A percentile compares a stretch with the other conserved stretches of the same genome.
phyloP scores from a whole-genome alignment of 2,113 vertebrate genomes.

The Embiotoca jacksoni region DNA sequence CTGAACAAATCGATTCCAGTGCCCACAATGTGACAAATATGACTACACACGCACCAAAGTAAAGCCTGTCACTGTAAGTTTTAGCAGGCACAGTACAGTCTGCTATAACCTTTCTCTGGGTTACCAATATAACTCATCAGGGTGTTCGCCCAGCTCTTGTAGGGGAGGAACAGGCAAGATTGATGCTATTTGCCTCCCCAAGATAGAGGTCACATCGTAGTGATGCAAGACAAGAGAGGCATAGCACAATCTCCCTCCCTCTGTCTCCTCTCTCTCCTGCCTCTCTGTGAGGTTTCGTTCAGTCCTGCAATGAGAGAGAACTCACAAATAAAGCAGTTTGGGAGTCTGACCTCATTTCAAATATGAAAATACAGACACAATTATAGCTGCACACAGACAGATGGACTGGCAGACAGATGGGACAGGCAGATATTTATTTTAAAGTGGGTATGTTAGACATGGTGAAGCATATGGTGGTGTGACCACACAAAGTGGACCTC shows the following conservation, averaged over 20 bases:
- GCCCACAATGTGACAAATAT: neutral
- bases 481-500: constrained; percentile 8
- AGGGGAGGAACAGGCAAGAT: constrained; percentile 37
- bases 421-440: constrained; percentile 42
- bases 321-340: constrained; percentile 40
- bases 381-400: constrained; percentile 56
- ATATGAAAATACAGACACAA: constrained; percentile 51
- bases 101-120: constrained; percentile 31
- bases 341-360: constrained; percentile 57
- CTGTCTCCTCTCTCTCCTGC: neutral
- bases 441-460: constrained; percentile 37
- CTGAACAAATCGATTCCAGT: neutral
- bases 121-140: constrained; percentile 48
- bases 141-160: constrained; percentile 25
- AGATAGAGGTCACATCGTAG: constrained; percentile 55
- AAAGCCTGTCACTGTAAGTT: constrained; percentile 22
- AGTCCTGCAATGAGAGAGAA: constrained; percentile 3
- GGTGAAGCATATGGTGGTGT: constrained; percentile 48
- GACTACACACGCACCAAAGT: neutral
- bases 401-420: constrained; percentile 67
- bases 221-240: constrained; percentile 51
- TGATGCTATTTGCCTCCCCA: constrained; percentile 54
- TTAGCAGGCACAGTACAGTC: constrained; percentile 4
- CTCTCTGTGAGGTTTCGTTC: neutral
- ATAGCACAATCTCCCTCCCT: constrained; percentile 23